These are phyloP conservation scores for Tinea pellionella DNA, from an alignment of 2,888 invertebrate genomes.

Conservation along the genomic window DNA sequence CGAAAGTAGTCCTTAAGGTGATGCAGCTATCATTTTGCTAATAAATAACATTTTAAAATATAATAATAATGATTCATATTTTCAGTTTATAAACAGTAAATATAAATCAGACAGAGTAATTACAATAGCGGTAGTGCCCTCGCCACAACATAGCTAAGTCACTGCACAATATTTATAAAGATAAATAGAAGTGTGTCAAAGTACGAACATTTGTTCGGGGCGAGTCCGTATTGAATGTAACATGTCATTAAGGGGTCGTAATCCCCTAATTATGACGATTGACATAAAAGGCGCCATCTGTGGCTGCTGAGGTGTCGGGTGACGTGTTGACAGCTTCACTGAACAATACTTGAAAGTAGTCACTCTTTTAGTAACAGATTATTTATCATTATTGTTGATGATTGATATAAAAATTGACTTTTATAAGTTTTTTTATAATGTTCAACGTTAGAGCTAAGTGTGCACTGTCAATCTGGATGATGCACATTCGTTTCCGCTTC, in stretches of 20 bases:
- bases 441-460: too few species aligned
- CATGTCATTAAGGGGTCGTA: slow-evolving; percentile 62
- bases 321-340: slow-evolving; percentile 17
- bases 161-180: slow-evolving; percentile 6
- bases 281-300: slow-evolving; percentile 66
- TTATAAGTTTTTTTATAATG: too few species aligned
- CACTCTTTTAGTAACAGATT: background rate
- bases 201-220: slow-evolving; percentile 57
- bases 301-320: slow-evolving; percentile 60
- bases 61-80: too few species aligned
- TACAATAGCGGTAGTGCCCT: background rate
- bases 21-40: too few species aligned
- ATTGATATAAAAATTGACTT: too few species aligned
- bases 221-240: slow-evolving; percentile 59
- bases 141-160: background rate
- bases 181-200: background rate
- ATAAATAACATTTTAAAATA: too few species aligned
- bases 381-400: too few species aligned
- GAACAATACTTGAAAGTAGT: background rate
- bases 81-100: too few species aligned
- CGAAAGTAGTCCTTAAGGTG: too few species aligned
- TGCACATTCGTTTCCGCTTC: too few species aligned
- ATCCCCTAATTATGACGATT: slow-evolving; percentile 69
- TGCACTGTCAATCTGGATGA: too few species aligned
- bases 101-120: too few species aligned